These are phyloP conservation scores for Ips nitidus DNA, from an alignment of 1,140 invertebrate genomes.

Conservation along the genomic window DNA sequence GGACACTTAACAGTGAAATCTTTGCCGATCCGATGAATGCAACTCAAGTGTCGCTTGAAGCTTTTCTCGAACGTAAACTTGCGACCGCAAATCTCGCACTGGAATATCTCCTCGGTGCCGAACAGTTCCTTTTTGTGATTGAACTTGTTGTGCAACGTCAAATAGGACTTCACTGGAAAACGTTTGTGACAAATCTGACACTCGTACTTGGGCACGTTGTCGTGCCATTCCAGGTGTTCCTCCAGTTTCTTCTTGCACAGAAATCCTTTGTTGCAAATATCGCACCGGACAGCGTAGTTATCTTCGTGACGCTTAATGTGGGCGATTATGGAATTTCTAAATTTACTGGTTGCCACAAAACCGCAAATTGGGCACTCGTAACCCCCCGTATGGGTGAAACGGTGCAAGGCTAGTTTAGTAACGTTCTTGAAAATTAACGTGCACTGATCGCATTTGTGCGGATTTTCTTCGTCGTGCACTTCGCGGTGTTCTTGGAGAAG, in stretches of 20 bases:
- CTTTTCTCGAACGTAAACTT: conserved; percentile 44
- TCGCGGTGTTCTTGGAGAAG: conserved; percentile 28
- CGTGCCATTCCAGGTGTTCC: conserved; percentile 50
- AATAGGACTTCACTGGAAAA: conserved; percentile 51
- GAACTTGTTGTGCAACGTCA: conserved; percentile 49
- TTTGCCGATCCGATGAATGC: conserved; percentile 42
- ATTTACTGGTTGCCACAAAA: conserved; percentile 30
- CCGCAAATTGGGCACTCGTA: conserved; percentile 34
- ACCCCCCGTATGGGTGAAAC: conserved; percentile 18
- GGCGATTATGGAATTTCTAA: conserved; percentile 33
- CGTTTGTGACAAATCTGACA: conserved; percentile 55
- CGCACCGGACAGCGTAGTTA: conserved; percentile 55
- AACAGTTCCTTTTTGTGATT: conserved; percentile 43
- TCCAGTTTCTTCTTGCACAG: conserved; percentile 52
- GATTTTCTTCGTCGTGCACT: conserved; percentile 28
- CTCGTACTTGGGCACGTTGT: conserved; percentile 41
- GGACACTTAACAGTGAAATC: conserved; percentile 40
- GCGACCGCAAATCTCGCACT: conserved; percentile 43
- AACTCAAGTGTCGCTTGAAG: conserved; percentile 41
- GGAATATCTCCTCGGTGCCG: conserved; percentile 38
- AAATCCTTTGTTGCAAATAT: conserved; percentile 55
- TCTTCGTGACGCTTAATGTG: conserved; percentile 56
- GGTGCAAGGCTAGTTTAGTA: conserved; percentile 36
- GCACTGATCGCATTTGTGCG: conserved; percentile 34
- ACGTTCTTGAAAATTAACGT: conserved; percentile 33